These are phyloP conservation scores for Halcyon chelicuti DNA, from an alignment of 2,797 vertebrate species.

Conservation along the genomic window DNA sequence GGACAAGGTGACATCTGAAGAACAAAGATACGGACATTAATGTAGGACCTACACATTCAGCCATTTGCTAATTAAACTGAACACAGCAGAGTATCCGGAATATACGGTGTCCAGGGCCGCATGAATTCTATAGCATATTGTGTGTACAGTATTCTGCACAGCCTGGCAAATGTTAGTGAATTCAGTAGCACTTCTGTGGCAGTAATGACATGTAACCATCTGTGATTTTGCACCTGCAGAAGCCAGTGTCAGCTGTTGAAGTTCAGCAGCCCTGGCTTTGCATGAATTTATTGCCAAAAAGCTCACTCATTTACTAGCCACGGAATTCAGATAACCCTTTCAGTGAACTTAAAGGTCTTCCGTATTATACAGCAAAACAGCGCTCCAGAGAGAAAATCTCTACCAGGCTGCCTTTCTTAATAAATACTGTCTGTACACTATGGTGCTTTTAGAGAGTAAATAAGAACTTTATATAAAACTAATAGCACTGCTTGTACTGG, in stretches of 20 bases:
- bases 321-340: slow-evolving; percentile 57
- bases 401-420: background rate
- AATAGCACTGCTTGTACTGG: background rate
- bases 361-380: background rate
- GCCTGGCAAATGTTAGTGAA: slow-evolving; percentile 71
- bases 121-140: slow-evolving; percentile 64
- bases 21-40: background rate
- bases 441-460: background rate
- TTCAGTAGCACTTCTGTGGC: slow-evolving; percentile 74
- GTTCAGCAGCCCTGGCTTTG: slow-evolving; percentile 68
- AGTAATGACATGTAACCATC: slow-evolving; percentile 75
- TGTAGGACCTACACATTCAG: background rate
- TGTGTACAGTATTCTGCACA: slow-evolving; percentile 54
- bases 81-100: background rate
- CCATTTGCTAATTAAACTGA: background rate
- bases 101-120: slow-evolving; percentile 36
- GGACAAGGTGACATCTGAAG: background rate
- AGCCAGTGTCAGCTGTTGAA: slow-evolving; percentile 73
- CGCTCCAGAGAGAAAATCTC: background rate
- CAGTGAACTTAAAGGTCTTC: background rate
- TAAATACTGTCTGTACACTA: background rate
- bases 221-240: slow-evolving; percentile 73
- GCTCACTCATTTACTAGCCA: slow-evolving; percentile 38
- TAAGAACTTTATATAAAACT: slow-evolving; percentile 4
- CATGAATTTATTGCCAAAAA: slow-evolving; percentile 49